Percentiles rank a stretch among this genome's conserved stretches.
Evolutionary conservation across 2,797 vertebrate genomes (phyloP).

Genomic region (Anguilla megastoma): DNA sequence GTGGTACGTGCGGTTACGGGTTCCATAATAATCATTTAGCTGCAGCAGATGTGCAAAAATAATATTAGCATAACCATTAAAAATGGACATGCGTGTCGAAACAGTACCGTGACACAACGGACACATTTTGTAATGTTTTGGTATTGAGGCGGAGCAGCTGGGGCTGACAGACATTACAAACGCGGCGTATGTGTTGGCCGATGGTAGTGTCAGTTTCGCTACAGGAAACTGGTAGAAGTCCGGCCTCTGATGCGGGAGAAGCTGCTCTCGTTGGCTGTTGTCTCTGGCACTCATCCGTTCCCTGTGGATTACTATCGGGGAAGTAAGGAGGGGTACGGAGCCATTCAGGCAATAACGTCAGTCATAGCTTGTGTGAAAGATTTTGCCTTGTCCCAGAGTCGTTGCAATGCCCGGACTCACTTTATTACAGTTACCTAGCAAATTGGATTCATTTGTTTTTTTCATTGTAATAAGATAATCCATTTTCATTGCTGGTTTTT

Average conservation of each 20-base stretch:
- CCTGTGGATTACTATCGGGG: slow-evolving; percentile 6
- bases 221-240: slow-evolving; percentile 36
- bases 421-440: neutral
- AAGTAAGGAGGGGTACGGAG: slow-evolving; percentile 17
- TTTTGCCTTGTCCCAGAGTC: neutral
- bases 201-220: neutral
- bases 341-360: slow-evolving; percentile 1
- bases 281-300: slow-evolving; percentile 27
- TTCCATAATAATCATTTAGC: neutral
- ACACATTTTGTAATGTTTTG: neutral
- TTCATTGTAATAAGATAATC: neutral
- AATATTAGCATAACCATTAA: neutral
- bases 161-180: neutral
- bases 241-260: slow-evolving; percentile 13
- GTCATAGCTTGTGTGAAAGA: neutral
- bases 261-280: slow-evolving; percentile 26
- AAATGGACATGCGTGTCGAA: neutral
- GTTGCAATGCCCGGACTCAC: slow-evolving; percentile 27
- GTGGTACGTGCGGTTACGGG: neutral
- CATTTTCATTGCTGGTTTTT: neutral
- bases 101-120: neutral
- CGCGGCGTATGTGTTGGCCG: neutral
- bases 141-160: slow-evolving; percentile 3
- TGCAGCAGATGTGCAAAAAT: neutral
- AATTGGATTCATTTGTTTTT: neutral